Base-by-base conservation (phyloP, 2,888 invertebrate species). In the Vesta saturnalis region DNA sequence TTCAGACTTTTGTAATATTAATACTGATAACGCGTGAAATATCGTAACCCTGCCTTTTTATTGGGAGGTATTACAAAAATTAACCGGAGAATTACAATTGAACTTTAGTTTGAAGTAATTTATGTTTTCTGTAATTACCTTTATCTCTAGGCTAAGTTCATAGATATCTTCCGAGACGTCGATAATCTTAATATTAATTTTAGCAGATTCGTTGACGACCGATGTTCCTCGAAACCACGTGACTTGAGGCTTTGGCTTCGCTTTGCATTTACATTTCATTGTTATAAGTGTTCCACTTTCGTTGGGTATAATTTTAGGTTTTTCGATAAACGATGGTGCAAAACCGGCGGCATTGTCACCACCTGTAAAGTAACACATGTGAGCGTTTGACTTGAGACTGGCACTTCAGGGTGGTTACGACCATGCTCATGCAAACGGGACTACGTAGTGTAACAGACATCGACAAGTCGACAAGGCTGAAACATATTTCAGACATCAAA, bases 261-360 rank as follows among this genome's bases (percentile, higher is more conserved):
- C 97, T 85, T 94, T 94, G 85, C 95, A 95, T 82, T 94, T 93
- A 87, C 98, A 98, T 86, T 96, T 95, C 95, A 99, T 96, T 72
- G 96, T 94, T 80, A 99, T 97, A 79, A 97, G 90, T 77, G 97
- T 97, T 78, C 97, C 98, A 82, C 93, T 95, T 85, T 96, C 96
- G 86, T 97, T 97, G 83, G 99, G 99, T 88, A 98, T 96, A 86
- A 99, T 99, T 86, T 95, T 92, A 74, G 99, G 99, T 88, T 99
- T 99, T 87, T 97, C 97, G 82, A 97, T 91, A 86, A 99, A 99
- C 71, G 96, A 95, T 75, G 99, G 99, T 78, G 97, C 95, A 86
- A 94, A 95, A 83, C 96, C 96, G 82, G 92, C 93, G 77, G 93
- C 94, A 85, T 94, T 94, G 86, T 94, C 94, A 84, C 94, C 93